Percentiles rank a stretch among this genome's conserved stretches.
Conservation (phyloP, 2,888 invertebrate species). For the Copidosoma aretas region DNA sequence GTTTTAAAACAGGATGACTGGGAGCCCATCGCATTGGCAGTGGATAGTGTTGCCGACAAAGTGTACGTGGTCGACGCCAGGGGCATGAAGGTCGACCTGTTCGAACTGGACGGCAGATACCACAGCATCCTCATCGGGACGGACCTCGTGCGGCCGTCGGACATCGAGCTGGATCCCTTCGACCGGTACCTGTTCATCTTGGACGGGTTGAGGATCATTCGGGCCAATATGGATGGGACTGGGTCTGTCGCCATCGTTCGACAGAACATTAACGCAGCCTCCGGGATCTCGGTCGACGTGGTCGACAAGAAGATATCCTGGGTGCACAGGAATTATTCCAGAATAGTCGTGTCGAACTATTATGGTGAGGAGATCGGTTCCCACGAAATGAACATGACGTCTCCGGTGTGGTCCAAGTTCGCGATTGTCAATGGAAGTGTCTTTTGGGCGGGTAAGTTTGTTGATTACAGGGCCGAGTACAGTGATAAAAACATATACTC, state of each 20-base stretch:
- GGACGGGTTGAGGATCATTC: slow-evolving; percentile 30
- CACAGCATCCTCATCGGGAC: slow-evolving; percentile 12
- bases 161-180: slow-evolving; percentile 30
- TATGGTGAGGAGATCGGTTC: slow-evolving; percentile 6
- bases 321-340: background rate
- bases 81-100: slow-evolving; percentile 27
- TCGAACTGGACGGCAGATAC: slow-evolving; percentile 18
- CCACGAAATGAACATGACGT: background rate
- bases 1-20: slow-evolving; percentile 27
- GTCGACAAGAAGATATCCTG: slow-evolving; percentile 23
- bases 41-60: slow-evolving; percentile 31
- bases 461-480: slow-evolving; percentile 7
- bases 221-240: slow-evolving; percentile 27
- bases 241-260: background rate
- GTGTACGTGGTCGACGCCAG: slow-evolving; percentile 27
- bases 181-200: slow-evolving; percentile 25
- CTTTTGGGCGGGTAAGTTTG: slow-evolving; percentile 15
- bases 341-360: slow-evolving; percentile 25
- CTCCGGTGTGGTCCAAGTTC: slow-evolving; percentile 24
- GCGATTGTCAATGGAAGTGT: slow-evolving; percentile 12
- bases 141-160: slow-evolving; percentile 14
- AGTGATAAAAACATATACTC: slow-evolving; percentile 6
- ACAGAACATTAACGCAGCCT: background rate
- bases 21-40: slow-evolving; percentile 26
- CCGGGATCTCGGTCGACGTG: slow-evolving; percentile 22